A percentile compares a stretch with the other conserved stretches of the same genome.
Conservation (phyloP, 2,113 vertebrate genomes). For the Lepidothrix coronata region DNA sequence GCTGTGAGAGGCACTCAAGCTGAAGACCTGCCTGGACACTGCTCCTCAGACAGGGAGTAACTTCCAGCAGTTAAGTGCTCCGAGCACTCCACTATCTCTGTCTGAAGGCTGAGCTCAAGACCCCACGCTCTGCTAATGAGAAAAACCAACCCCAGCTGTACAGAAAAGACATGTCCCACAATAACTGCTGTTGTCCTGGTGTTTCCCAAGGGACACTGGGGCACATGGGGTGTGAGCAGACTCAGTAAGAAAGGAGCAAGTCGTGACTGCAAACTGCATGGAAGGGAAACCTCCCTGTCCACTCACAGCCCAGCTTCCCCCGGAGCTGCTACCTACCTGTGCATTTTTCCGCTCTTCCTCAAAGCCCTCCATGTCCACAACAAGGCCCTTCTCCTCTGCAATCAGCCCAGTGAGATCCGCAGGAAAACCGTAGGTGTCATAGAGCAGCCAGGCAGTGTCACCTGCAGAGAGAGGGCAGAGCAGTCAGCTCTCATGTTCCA, state of each 20-base stretch:
- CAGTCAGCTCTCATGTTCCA: neutral
- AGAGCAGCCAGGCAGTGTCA: conserved; percentile 95
- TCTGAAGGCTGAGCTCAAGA: neutral
- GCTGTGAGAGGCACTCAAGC: neutral
- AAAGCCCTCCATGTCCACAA: conserved; percentile 87
- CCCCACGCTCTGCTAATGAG: neutral
- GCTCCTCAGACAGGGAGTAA: neutral
- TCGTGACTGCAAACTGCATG: neutral
- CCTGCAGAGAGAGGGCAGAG: conserved; percentile 68
- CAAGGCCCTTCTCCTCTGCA: conserved; percentile 93
- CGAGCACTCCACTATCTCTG: neutral
- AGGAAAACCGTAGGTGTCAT: conserved; percentile 96
- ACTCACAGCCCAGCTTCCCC: neutral
- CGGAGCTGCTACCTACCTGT: conserved; percentile 75
- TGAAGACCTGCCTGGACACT: neutral
- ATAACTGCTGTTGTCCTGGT: neutral
- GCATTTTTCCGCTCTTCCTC: conserved; percentile 94
- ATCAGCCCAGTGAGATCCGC: conserved; percentile 94
- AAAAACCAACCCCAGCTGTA: neutral
- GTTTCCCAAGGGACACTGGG: neutral
- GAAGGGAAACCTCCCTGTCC: neutral
- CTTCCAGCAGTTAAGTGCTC: neutral
- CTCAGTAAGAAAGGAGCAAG: neutral
- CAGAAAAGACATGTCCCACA: neutral
- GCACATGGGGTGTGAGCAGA: accelerated